phyloP scores from a whole-genome alignment of 2,888 invertebrate species.

The Geophilus truncorum region DNA sequence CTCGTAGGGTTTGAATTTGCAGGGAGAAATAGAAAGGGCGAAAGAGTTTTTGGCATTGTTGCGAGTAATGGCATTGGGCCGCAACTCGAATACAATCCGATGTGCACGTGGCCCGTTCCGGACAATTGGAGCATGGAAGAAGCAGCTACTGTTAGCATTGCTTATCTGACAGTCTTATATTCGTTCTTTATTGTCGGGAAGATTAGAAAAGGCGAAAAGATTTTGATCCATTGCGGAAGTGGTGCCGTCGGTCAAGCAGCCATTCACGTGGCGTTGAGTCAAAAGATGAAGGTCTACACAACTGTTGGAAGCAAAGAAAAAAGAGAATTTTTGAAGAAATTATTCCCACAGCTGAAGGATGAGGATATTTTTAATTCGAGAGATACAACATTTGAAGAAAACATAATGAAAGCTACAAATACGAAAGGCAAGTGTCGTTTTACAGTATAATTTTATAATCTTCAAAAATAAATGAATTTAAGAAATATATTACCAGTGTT shows the following conservation, averaged over 20 bases:
- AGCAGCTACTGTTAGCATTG: slow-evolving; percentile 50
- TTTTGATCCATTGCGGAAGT: slow-evolving; percentile 91
- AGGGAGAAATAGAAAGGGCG: slow-evolving; percentile 41
- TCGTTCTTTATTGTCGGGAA: slow-evolving; percentile 82
- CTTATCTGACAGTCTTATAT: slow-evolving; percentile 58
- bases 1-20: slow-evolving; percentile 51
- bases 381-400: slow-evolving; percentile 83
- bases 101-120: slow-evolving; percentile 48
- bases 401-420: slow-evolving; percentile 73
- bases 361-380: slow-evolving; percentile 84
- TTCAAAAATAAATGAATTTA: not conserved
- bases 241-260: slow-evolving; percentile 98
- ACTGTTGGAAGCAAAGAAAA: slow-evolving; percentile 87
- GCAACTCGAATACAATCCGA: slow-evolving; percentile 52
- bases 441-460: not conserved
- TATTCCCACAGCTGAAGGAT: slow-evolving; percentile 60
- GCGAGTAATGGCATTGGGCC: slow-evolving; percentile 48
- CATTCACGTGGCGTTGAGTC: slow-evolving; percentile 83
- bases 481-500: too few relatives aligned
- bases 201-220: slow-evolving; percentile 72
- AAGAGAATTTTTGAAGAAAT: slow-evolving; percentile 75
- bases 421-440: slow-evolving; percentile 53
- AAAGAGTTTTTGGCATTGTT: slow-evolving; percentile 47
- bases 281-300: slow-evolving; percentile 83
- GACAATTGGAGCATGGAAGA: slow-evolving; percentile 51